Base-by-base conservation (phyloP, 2,113 vertebrate genomes). In the Melanotaenia duboulayi region DNA sequence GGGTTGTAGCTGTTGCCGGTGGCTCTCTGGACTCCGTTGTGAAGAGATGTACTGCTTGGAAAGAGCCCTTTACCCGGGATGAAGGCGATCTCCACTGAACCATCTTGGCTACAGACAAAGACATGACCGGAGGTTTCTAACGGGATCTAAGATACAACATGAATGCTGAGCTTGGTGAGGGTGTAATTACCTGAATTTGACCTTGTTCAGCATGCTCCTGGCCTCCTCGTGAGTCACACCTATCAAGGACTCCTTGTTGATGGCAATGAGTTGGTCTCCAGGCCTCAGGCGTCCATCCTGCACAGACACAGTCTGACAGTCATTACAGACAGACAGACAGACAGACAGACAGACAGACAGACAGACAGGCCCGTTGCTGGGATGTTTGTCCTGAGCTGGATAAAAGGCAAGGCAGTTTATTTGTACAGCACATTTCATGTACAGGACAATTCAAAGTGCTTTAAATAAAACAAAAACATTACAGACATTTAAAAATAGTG, bases 161-260 rank as follows among this genome's bases (percentile, higher is more conserved):
- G 1, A 2, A 7, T 17, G 17, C 14, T 42, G 14, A 16, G 44
- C 17, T 44, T 4, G 14, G 11, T 24, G 7, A 40, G 2, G 20
- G 17, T 35, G 5, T 13, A 11, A 9, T 16, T 35, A 97, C 96
- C 95, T 95, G 81, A 93, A 79, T 81, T 95, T 95, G 76, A 93
- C 94, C 92, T 95, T 96, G 87, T 92, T 94, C 71, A 96, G 82
- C 67, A 95, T 90, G 83, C 92, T 93, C 84, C 95, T 96, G 81
- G 96, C 96, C 87, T 97, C 96, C 72, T 97, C 96, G 0, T 95
- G 83, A 0, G 96, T 97, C 68, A 95, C 90, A 17, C 96, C 96
- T 72, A 97, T 95, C 76, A 97, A 76, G 1, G 96, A 96, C 83
- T 97, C 96, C 87, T 95, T 97, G 69, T 97, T 96, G 71, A 97